Conservation (phyloP, 2,797 vertebrate genomes). For the Cyprinella venusta region DNA sequence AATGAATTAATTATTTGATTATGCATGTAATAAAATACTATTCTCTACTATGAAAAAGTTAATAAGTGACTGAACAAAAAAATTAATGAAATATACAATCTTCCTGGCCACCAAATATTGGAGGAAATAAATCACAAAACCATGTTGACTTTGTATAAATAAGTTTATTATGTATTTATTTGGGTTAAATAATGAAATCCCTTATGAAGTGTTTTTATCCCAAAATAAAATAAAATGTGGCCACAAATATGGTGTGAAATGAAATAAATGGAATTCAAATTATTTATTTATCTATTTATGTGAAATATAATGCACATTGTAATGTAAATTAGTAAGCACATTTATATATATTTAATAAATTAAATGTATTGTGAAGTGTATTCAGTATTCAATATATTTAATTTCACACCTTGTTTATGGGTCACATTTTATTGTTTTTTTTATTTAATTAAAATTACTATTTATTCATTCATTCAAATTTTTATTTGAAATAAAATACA, state of each 20-base stretch:
- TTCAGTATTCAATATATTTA: no score
- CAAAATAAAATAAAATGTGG: not conserved
- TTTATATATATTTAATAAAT: no score
- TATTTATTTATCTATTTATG: no score
- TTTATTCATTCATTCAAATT: no score
- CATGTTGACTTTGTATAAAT: not conserved
- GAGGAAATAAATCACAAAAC: no score
- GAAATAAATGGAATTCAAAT: not conserved
- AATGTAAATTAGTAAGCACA: not conserved
- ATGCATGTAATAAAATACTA: not conserved
- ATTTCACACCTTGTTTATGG: no score
- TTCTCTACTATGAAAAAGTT: not conserved
- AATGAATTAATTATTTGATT: not conserved
- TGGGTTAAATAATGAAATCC: not conserved
- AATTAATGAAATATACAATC: no score
- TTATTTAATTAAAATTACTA: no score
- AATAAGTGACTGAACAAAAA: not conserved
- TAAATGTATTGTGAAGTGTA: no score
- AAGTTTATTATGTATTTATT: not conserved
- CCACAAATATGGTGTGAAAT: not conserved
- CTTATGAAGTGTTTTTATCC: not conserved
- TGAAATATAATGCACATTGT: not conserved
- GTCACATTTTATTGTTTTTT: no score
- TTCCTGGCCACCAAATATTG: no score
- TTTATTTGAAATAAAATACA: no score